A percentile compares a stretch with the other conserved stretches of the same genome.
Conservation (phyloP, 1,140 invertebrate genomes). For the Eriosoma lanigerum region DNA sequence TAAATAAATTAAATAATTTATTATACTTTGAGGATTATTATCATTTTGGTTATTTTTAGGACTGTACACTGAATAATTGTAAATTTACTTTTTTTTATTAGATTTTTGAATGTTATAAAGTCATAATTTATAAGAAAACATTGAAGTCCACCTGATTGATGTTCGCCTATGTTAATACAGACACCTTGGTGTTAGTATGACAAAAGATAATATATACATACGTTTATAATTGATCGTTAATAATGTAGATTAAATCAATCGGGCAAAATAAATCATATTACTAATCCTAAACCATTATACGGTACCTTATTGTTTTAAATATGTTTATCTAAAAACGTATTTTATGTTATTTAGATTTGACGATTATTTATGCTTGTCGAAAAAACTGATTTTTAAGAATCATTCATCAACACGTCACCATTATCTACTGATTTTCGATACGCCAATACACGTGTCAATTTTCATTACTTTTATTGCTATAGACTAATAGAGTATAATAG, state of each 20-base stretch:
- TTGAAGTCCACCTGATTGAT: too few relatives aligned
- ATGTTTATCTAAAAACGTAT: neutral
- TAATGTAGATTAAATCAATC: neutral
- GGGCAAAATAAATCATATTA: neutral
- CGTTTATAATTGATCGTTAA: neutral
- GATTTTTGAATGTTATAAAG: too few relatives aligned
- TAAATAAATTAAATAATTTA: too few relatives aligned
- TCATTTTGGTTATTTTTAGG: too few relatives aligned
- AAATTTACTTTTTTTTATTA: too few relatives aligned
- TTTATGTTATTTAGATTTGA: conserved; percentile 17
- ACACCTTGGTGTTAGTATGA: too few relatives aligned
- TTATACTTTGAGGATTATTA: too few relatives aligned
- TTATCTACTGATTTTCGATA: conserved; percentile 22
- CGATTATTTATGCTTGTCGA: conserved; percentile 38
- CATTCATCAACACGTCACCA: conserved; percentile 17
- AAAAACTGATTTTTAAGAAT: conserved; percentile 14
- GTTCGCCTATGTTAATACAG: too few relatives aligned
- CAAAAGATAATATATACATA: too few relatives aligned
- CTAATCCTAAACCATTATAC: conserved; percentile 9
- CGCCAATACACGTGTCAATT: conserved; percentile 36
- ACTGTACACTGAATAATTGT: too few relatives aligned
- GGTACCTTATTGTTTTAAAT: conserved; percentile 11
- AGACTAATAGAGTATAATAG: too few relatives aligned
- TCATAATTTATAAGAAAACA: too few relatives aligned
- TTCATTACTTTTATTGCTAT: conserved; percentile 1